Evolutionary conservation across 2,113 vertebrate species (phyloP), one percentile per base, ranked within the genome.

Genomic region (Malurus melanocephalus): DNA sequence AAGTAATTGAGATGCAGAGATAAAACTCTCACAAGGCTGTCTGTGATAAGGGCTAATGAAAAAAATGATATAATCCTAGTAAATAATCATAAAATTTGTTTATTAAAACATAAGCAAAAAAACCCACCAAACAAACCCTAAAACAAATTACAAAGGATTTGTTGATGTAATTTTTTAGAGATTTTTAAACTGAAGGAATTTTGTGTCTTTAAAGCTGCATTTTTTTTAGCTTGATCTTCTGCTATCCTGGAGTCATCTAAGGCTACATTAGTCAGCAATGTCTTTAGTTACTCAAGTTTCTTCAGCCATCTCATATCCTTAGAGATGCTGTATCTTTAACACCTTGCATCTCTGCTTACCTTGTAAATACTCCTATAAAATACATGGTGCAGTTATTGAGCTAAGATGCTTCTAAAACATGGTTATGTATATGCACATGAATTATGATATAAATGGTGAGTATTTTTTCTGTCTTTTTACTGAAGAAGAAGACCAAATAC

Each of bases 111-210:
- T 4, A 76, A 72, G 3, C 17, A 55, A 71, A n/a, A 51, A 22
- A 13, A 0, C 0, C 1, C 30, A 53, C 4, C 5, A 45, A n/a
- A 1, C 2, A 61, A 49, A n/a, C 7, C 2, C 6, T 11, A 30
- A 30, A 81, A 33, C 2, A 66, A 85, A 62, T 16, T 19, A 5
- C 13, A 46, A 80, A 40, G 8, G 9, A 3, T 53, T 59, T 59
- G 8, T 11, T 59, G 17, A 5, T 35, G 23, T 2, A 7, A 19
- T 2, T 20, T 46, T 55, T 46, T 45, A 45, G 43, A 38, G 43
- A 17, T 15, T n/a, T 42, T 24, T 14, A 3, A 27, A 6, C 9
- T 49, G 22, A 73, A 78, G 16, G 48, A 51, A 35, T 35, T n/a
- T 62, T 4, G 0, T 48, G 5, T 32, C 18, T 78, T 69, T 46